Percentiles rank a stretch among this genome's conserved stretches.
Evolutionary conservation across 2,888 invertebrate species (phyloP).

Genomic region (Polyommatus iphigenia): DNA sequence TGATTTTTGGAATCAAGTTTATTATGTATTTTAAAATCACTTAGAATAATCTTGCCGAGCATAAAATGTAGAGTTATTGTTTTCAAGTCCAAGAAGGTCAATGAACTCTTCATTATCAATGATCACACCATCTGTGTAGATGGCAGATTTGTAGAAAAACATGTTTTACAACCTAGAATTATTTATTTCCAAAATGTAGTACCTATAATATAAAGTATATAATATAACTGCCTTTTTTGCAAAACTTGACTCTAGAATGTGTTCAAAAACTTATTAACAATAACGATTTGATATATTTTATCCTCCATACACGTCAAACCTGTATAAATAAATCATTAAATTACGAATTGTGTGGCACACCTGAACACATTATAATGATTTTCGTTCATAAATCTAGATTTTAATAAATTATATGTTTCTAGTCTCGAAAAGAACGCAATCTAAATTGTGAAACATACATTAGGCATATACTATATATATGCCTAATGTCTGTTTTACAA

Average conservation of each 20-base stretch:
- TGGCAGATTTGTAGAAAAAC: not conserved
- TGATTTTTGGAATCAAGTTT: not conserved
- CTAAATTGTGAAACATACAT: not conserved
- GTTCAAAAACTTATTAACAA: constrained; percentile 5
- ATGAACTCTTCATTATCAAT: not conserved
- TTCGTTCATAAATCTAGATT: not conserved
- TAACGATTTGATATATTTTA: not conserved
- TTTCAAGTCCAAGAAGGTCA: not conserved
- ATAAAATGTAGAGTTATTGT: not conserved
- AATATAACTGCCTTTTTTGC: not conserved
- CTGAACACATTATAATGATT: not conserved
- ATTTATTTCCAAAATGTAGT: not conserved
- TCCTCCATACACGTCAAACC: not conserved
- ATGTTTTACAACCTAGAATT: not conserved
- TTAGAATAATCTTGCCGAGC: too few species aligned
- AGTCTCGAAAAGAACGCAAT: not conserved
- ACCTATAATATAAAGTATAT: not conserved
- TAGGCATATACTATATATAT: not conserved
- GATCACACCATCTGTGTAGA: not conserved
- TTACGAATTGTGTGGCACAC: not conserved
- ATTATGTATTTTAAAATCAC: not conserved
- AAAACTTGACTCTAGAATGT: not conserved
- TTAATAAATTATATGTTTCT: not conserved
- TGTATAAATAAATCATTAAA: constrained; percentile 13
- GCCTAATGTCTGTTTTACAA: too few species aligned